Percentiles rank a stretch among this genome's conserved stretches.
Conservation (phyloP, 2,113 vertebrate genomes). For the Cyanistes caeruleus region DNA sequence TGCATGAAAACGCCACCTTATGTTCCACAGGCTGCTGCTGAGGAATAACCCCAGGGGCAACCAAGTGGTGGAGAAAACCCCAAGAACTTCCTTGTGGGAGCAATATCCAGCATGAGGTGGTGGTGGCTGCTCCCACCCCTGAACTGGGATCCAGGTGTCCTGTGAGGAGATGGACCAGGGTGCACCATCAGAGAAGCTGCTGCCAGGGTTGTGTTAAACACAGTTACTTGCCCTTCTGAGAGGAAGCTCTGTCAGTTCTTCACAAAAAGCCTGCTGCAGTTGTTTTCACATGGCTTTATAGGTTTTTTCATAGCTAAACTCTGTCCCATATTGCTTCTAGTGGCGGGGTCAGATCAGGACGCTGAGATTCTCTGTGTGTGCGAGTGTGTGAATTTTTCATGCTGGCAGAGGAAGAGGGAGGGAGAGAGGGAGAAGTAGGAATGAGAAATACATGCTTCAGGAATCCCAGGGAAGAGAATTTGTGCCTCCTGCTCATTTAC, state of each 20-base stretch:
- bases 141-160: neutral
- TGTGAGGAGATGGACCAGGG: accelerated
- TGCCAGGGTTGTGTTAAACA: neutral
- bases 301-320: neutral
- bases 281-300: neutral
- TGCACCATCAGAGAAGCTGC: neutral
- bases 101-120: neutral
- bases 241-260: neutral
- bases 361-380: neutral
- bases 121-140: neutral
- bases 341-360: conserved; percentile 13
- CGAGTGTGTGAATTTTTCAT: conserved; percentile 35
- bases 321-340: conserved; percentile 1
- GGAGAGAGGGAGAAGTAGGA: neutral
- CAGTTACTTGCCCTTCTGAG: neutral
- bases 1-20: neutral
- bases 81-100: neutral
- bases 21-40: neutral
- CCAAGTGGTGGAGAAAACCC: neutral
- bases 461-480: neutral
- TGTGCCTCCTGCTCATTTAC: neutral
- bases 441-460: neutral
- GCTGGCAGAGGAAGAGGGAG: conserved; percentile 4
- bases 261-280: neutral
- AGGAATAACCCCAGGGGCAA: neutral